These are phyloP conservation scores for Glossophaga mutica DNA, from an alignment of 2,797 vertebrate species.

Conservation along the genomic window DNA sequence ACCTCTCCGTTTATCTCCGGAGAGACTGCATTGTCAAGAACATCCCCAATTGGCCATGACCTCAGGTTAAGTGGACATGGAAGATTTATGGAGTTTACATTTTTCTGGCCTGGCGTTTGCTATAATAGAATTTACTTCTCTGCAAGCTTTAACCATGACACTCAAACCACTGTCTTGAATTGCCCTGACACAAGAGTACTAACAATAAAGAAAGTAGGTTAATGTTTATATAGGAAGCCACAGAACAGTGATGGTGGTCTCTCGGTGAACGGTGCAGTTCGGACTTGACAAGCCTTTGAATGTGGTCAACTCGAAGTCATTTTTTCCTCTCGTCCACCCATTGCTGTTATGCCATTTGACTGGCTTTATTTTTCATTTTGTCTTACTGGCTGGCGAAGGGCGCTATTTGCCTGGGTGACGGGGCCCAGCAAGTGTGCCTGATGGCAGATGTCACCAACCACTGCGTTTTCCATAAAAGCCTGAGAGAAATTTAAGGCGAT, in stretches of 20 bases:
- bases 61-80: conserved; percentile 62
- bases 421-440: background rate
- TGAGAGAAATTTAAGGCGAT: background rate
- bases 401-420: conserved; percentile 2
- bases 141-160: conserved; percentile 62
- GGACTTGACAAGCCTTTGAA: background rate
- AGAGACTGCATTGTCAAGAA: conserved; percentile 27
- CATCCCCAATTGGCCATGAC: conserved; percentile 27
- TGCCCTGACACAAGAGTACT: conserved; percentile 22
- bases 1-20: conserved; percentile 27
- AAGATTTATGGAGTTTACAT: conserved; percentile 62
- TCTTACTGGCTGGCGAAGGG: conserved; percentile 34
- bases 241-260: background rate
- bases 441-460: background rate
- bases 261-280: background rate
- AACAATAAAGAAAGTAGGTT: background rate
- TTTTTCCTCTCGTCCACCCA: conserved; percentile 46
- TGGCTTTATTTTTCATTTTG: conserved; percentile 42
- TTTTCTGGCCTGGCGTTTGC: conserved; percentile 58
- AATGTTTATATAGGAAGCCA: background rate
- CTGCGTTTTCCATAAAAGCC: conserved; percentile 26
- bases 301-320: background rate
- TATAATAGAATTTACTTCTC: conserved; percentile 63
- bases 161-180: conserved; percentile 70
- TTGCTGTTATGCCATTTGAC: conserved; percentile 60